Percentiles rank a stretch among this genome's conserved stretches.
phyloP scores from a whole-genome alignment of 1,140 invertebrate species.

The Calephelis virginiensis region DNA sequence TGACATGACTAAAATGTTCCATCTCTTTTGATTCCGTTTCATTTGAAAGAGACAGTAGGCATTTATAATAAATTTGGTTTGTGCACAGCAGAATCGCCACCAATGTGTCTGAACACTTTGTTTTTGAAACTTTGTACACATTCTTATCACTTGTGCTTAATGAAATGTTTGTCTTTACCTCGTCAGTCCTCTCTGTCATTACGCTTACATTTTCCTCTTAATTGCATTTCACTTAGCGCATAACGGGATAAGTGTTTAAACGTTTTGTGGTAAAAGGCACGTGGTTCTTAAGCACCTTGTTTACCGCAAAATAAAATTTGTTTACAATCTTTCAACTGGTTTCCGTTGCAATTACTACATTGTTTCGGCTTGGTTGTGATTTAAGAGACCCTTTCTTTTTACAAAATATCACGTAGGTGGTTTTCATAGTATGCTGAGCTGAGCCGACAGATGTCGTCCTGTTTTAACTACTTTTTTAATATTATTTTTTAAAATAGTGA shows the following conservation, averaged over 20 bases:
- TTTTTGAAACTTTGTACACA: background rate
- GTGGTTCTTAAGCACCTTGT: conserved; percentile 3
- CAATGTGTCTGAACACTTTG: too few species aligned
- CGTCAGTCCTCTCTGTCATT: conserved; percentile 29
- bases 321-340: conserved; percentile 16
- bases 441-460: too few species aligned
- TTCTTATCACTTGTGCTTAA: conserved; percentile 5
- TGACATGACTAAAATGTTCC: too few species aligned
- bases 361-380: background rate
- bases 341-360: background rate
- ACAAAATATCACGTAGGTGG: conserved; percentile 2
- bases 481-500: too few species aligned
- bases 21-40: too few species aligned
- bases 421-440: background rate
- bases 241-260: conserved; percentile 29
- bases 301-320: conserved; percentile 14
- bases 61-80: too few species aligned
- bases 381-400: background rate
- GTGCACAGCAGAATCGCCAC: too few species aligned
- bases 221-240: conserved; percentile 45
- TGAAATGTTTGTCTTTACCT: conserved; percentile 25
- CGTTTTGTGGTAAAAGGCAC: conserved; percentile 13
- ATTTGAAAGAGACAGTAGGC: too few species aligned
- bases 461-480: too few species aligned
- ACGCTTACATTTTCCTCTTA: conserved; percentile 33